These are phyloP conservation scores for Pemphredon lugubris DNA, from an alignment of 2,888 invertebrate genomes.

Conservation along the genomic window DNA sequence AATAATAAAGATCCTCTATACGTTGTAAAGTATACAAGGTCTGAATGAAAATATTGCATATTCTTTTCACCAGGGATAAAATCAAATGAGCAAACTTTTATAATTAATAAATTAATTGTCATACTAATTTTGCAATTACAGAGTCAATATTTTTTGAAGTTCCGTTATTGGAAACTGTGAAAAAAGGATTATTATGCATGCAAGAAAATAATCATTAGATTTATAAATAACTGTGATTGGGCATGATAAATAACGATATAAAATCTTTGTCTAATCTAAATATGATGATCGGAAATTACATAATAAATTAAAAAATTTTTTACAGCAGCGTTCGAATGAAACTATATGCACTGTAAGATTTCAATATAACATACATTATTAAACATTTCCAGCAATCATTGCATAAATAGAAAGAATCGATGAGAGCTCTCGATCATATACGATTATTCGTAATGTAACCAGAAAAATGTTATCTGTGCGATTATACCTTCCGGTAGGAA, in stretches of 20 bases:
- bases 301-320: background rate
- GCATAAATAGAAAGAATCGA: conserved; percentile 8
- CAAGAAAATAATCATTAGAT: too few species aligned
- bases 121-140: background rate
- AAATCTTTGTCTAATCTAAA: too few species aligned
- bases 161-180: too few species aligned
- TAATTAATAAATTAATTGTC: background rate
- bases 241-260: background rate
- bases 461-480: background rate
- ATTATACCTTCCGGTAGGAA: conserved; percentile 4
- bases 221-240: too few species aligned
- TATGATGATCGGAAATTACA: too few species aligned
- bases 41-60: conserved; percentile 43
- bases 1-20: conserved; percentile 32
- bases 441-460: background rate
- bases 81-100: background rate
- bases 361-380: conserved; percentile 24
- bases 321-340: conserved; percentile 1
- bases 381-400: conserved; percentile 25
- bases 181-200: too few species aligned
- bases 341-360: background rate
- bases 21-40: conserved; percentile 11
- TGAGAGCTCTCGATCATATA: conserved; percentile 6
- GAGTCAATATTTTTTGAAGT: background rate
- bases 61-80: background rate